phyloP scores from a whole-genome alignment of 2,888 invertebrate genomes.

The Imbricaverruca yamaguchii region DNA sequence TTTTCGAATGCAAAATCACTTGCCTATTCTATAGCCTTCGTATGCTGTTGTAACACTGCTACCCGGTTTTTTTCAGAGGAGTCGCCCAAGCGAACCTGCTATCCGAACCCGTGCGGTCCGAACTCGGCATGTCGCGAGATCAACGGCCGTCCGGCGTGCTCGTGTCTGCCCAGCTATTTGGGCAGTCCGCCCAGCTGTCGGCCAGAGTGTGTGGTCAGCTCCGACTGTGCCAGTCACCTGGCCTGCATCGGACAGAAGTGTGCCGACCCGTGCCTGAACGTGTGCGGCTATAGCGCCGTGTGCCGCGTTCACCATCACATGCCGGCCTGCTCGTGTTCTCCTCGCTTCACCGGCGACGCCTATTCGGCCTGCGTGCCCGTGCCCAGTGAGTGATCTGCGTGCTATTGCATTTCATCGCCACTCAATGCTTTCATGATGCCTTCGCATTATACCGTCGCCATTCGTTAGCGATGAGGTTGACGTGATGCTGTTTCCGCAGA shows the following conservation, averaged over 20 bases:
- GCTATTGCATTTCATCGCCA: too few relatives aligned
- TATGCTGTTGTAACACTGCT: too few relatives aligned
- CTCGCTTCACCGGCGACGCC: slow-evolving; percentile 73
- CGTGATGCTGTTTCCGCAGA: not conserved
- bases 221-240: slow-evolving; percentile 76
- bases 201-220: slow-evolving; percentile 76
- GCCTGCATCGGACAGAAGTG: slow-evolving; percentile 80
- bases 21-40: too few relatives aligned
- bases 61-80: not conserved
- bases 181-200: slow-evolving; percentile 64
- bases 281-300: slow-evolving; percentile 74
- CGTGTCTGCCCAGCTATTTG: slow-evolving; percentile 37
- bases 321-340: slow-evolving; percentile 70
- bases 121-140: slow-evolving; percentile 55
- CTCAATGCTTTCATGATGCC: too few relatives aligned
- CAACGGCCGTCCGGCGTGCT: slow-evolving; percentile 71
- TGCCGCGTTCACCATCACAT: slow-evolving; percentile 63
- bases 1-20: too few relatives aligned
- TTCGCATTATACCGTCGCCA: too few relatives aligned
- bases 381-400: not conserved
- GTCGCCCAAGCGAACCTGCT: slow-evolving; percentile 29
- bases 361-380: slow-evolving; percentile 58
- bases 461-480: too few relatives aligned
- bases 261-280: slow-evolving; percentile 49
- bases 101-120: slow-evolving; percentile 47